These are phyloP conservation scores for Mythimna lalbum DNA, from an alignment of 2,888 invertebrate genomes.

Conservation along the genomic window DNA sequence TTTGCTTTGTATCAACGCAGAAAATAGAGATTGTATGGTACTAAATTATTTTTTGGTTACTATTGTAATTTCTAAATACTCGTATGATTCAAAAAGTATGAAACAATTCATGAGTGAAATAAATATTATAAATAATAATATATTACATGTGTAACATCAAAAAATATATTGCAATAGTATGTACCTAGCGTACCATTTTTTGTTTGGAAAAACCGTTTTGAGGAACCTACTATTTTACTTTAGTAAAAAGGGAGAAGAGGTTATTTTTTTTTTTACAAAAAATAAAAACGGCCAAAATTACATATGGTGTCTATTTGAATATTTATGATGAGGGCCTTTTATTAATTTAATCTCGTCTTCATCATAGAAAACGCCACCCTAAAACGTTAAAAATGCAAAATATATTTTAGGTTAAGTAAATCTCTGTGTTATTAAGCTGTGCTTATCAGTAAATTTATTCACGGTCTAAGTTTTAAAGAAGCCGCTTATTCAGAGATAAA, in stretches of 20 bases:
- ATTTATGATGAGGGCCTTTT: conserved; percentile 24
- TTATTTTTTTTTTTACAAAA: not conserved
- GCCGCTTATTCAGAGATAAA: conserved; percentile 78
- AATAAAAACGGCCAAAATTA: conserved; percentile 6
- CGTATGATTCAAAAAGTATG: no score
- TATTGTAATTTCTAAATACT: no score
- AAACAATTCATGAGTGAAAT: no score
- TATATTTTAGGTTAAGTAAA: conserved; percentile 56
- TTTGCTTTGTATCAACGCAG: conserved; percentile 17
- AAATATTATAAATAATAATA: no score
- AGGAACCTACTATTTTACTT: no score
- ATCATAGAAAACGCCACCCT: conserved; percentile 10
- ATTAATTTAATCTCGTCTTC: conserved; percentile 38
- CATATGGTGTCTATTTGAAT: conserved; percentile 14
- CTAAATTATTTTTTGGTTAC: no score
- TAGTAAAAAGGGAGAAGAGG: not conserved
- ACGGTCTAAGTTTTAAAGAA: conserved; percentile 78
- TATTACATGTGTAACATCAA: no score
- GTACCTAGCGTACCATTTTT: no score
- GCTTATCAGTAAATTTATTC: conserved; percentile 76
- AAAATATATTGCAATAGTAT: no score
- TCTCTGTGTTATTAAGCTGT: conserved; percentile 56
- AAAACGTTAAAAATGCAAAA: conserved; percentile 54
- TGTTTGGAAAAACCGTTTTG: no score
- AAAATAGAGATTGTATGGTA: not conserved